Evolutionary conservation across 2,113 vertebrate species (phyloP).

Genomic region (Euleptes europaea): DNA sequence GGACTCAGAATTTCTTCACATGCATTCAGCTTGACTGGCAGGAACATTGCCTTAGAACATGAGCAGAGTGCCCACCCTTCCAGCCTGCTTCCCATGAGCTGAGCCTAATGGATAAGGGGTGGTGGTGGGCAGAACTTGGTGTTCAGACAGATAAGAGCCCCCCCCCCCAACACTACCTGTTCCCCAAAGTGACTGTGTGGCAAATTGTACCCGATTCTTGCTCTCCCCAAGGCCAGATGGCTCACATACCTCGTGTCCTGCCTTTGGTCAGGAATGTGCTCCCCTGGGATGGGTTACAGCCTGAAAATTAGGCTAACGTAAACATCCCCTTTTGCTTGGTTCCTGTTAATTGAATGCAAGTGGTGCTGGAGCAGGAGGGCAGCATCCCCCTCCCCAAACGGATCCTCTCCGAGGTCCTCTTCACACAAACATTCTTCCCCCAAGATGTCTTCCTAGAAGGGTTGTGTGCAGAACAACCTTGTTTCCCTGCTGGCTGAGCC

Average conservation of each 20-base stretch:
- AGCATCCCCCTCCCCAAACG: not conserved
- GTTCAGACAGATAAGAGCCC: not conserved
- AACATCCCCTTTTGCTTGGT: conserved; percentile 74
- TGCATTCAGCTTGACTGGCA: no score
- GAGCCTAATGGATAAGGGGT: not conserved
- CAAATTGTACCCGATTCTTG: not conserved
- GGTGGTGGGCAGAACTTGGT: not conserved
- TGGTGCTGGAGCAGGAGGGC: not conserved
- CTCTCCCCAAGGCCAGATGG: conserved; percentile 79
- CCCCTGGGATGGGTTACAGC: conserved; percentile 76
- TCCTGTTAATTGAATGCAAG: conserved; percentile 40
- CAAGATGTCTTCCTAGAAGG: no score
- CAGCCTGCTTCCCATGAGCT: not conserved
- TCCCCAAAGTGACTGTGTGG: not conserved
- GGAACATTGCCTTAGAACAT: not conserved
- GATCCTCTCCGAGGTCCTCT: not conserved
- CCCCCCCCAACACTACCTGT: not conserved
- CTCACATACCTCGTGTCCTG: conserved; percentile 80
- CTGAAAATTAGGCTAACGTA: conserved; percentile 81
- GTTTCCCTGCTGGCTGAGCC: no score
- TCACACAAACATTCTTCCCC: not conserved
- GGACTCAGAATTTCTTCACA: not conserved
- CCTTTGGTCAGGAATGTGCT: conserved; percentile 78
- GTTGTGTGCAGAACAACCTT: no score
- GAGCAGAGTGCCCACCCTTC: no score